Percentiles rank a stretch among this genome's conserved stretches.
Conservation (phyloP, 1,140 invertebrate species). For the Heliconius melpomene region DNA sequence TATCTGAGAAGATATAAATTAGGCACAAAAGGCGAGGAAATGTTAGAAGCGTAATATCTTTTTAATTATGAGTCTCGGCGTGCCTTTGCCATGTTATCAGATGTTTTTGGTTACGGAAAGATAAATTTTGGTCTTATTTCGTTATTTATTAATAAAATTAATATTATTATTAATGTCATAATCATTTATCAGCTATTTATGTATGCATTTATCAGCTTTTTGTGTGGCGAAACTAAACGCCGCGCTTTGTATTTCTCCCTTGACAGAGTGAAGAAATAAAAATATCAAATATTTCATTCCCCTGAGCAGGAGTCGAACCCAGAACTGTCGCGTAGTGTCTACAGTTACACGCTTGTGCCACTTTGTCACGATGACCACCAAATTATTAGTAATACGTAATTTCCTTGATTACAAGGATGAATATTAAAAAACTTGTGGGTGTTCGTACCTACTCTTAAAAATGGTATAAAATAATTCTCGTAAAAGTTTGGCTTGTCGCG, state of each 20-base stretch:
- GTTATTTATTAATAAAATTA: conserved; percentile 1
- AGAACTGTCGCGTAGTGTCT: too few species aligned
- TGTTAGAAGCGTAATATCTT: conserved; percentile 4
- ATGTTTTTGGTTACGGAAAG: neutral
- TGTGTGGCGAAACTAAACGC: too few species aligned
- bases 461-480: conserved; percentile 9
- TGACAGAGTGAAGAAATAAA: too few species aligned
- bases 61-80: conserved; percentile 15
- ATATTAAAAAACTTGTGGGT: neutral
- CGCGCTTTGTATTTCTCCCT: too few species aligned
- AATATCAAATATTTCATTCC: too few species aligned
- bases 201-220: too few species aligned
- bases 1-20: conserved; percentile 19
- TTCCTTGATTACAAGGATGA: neutral
- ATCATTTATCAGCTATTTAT: too few species aligned
- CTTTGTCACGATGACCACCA: too few species aligned
- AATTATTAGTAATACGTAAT: neutral
- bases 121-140: neutral
- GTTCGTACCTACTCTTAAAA: neutral
- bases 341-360: too few species aligned
- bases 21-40: conserved; percentile 17
- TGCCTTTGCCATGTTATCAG: conserved; percentile 9
- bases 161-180: neutral
- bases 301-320: too few species aligned
- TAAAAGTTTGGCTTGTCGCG: conserved; percentile 4